Conservation (phyloP, 2,113 vertebrate genomes). For the Ctenodactylus gundi region DNA sequence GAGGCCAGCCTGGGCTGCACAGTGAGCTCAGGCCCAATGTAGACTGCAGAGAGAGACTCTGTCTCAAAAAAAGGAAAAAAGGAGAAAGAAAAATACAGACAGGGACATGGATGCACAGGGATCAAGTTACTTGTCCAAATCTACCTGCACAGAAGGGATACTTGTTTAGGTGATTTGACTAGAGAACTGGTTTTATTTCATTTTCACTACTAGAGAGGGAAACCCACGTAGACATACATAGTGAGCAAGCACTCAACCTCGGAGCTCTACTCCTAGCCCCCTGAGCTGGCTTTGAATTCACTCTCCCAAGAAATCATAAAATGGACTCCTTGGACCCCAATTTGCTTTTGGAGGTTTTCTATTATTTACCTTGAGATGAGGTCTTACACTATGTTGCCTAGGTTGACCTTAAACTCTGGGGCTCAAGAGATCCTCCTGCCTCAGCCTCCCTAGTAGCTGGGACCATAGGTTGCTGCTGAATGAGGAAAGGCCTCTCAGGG, state of each 20-base stretch:
- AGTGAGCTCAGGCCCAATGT: too few species aligned
- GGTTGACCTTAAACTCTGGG: background rate
- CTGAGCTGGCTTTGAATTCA: background rate
- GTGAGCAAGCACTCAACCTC: background rate
- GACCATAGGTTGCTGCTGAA: background rate
- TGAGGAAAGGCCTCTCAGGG: background rate
- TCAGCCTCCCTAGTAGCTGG: background rate
- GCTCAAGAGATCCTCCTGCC: background rate
- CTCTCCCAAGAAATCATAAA: background rate
- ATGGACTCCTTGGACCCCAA: fast-evolving
- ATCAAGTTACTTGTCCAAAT: background rate
- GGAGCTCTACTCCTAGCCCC: background rate
- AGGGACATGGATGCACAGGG: too few species aligned
- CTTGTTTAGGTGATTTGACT: background rate
- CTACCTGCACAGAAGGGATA: background rate
- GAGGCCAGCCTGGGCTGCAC: too few species aligned
- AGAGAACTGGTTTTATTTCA: background rate
- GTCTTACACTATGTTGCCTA: background rate
- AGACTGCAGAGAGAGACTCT: too few species aligned
- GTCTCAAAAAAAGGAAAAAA: too few species aligned
- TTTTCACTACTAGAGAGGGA: background rate
- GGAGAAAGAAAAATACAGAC: too few species aligned
- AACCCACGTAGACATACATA: background rate
- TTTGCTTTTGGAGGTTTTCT: background rate
- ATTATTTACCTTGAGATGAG: background rate